Percentiles rank a stretch among this genome's conserved stretches.
These are phyloP conservation scores for Coregonus sp. DNA, from an alignment of 2,797 vertebrate genomes.

Conservation along the genomic window DNA sequence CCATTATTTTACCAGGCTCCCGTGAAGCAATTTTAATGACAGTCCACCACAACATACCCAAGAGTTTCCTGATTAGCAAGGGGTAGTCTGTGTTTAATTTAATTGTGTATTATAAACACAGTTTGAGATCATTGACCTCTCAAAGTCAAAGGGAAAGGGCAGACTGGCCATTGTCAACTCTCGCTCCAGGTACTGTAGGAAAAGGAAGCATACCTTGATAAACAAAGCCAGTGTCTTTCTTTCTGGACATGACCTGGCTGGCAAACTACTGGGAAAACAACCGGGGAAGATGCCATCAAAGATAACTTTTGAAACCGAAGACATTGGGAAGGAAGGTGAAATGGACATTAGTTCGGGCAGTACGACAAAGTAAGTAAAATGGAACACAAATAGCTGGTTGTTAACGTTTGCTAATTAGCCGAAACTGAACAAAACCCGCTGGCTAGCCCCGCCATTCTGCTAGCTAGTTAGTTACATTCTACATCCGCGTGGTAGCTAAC, in stretches of 20 bases:
- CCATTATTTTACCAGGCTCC: too few species aligned
- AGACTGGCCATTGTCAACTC: slow-evolving; percentile 95
- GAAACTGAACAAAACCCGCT: slow-evolving; percentile 20
- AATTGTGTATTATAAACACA: too few species aligned
- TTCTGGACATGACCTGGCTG: too few species aligned
- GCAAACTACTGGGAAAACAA: slow-evolving; percentile 42
- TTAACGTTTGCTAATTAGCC: neutral
- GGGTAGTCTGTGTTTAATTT: too few species aligned
- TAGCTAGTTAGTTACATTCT: neutral
- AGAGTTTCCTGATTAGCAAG: too few species aligned
- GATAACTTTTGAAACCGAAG: slow-evolving; percentile 55
- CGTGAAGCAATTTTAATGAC: too few species aligned
- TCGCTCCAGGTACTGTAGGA: slow-evolving; percentile 86
- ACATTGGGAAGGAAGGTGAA: slow-evolving; percentile 47
- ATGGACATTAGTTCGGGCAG: slow-evolving; percentile 41
- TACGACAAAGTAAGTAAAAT: slow-evolving; percentile 59
- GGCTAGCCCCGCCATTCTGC: neutral
- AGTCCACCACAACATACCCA: too few species aligned
- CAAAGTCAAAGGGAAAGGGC: slow-evolving; percentile 92
- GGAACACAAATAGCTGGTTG: neutral
- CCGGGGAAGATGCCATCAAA: slow-evolving; percentile 70
- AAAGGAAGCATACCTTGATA: slow-evolving; percentile 1
- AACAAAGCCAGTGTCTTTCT: too few species aligned
- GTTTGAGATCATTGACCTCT: slow-evolving; percentile 64
- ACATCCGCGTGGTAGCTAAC: neutral